Evolutionary conservation across 2,797 vertebrate species (phyloP), one percentile per base, ranked within the genome.

Genomic region (Megaceryle alcyon): DNA sequence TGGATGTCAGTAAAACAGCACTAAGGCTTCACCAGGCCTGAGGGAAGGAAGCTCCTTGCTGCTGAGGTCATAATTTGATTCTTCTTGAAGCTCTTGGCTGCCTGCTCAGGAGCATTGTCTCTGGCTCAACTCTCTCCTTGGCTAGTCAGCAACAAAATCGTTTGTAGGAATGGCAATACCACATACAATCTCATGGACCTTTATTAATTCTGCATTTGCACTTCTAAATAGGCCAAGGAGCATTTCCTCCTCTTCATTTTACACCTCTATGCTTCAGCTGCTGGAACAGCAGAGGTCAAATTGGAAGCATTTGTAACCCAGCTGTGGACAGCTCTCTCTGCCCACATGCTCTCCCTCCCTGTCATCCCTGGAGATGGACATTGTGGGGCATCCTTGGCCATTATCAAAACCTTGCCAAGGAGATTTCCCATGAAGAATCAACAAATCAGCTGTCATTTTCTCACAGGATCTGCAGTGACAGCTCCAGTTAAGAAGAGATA

Each of bases 161-260:
- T 91, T 80, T 78, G 53, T 75, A 87, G 0, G 17, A 51, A 77
- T 66, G 75, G 31, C 16, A 92, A 68, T 87, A 48, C 44, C 83
- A 35, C 54, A 86, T 43, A 90, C 70, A 41, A 88, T 82, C 75
- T 88, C 75, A 78, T 46, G 57, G 48, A 26, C 48, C 54, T 82
- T 77, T 90, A 39, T 89, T 89, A 94, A 82, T 89, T 91, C 76
- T 87, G 19, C 28, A 29, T 92, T 82, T 87, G 21, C n/a, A 51
- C 65, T 91, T 82, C 44, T 88, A 89, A 95, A 88, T 61, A 91
- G 88, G 53, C 68, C 85, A 89, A 69, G 53, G 49, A 91, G 29
- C 37, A 81, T 94, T 92, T 96, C 9, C 6, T 87, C 20, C 37
- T 79, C 60, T 66, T 90, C 37, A 51, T 95, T 95, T 95, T 95